Evolutionary conservation across 1,140 invertebrate genomes (phyloP).

Genomic region (Prorops nasuta): DNA sequence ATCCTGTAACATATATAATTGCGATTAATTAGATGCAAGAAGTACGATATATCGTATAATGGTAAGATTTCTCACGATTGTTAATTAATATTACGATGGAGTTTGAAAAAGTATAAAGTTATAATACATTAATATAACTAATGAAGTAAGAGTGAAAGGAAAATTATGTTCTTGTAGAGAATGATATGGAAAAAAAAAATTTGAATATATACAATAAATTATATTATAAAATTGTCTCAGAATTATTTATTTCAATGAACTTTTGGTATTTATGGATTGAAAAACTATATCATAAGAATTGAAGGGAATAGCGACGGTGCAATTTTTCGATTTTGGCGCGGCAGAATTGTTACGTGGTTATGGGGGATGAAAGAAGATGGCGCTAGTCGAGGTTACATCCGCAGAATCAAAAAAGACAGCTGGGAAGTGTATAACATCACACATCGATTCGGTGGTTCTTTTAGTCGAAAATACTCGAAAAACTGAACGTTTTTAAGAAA

Average conservation of each 20-base stretch:
- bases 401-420: constrained; percentile 52
- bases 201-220: constrained; percentile 31
- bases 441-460: constrained; percentile 45
- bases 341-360: too few species aligned
- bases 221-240: constrained; percentile 22
- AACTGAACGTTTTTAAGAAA: too few species aligned
- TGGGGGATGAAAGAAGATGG: too few species aligned
- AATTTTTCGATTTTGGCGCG: too few species aligned
- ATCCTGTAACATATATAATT: too few species aligned
- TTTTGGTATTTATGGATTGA: too few species aligned
- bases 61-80: too few species aligned
- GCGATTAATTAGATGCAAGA: too few species aligned
- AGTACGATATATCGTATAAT: too few species aligned
- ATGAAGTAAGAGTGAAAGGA: constrained; percentile 17
- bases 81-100: constrained; percentile 14
- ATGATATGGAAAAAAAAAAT: constrained; percentile 25
- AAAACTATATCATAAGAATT: too few species aligned
- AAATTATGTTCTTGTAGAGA: constrained; percentile 29
- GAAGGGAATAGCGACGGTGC: too few species aligned
- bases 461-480: constrained; percentile 32
- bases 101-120: constrained; percentile 14
- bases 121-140: constrained; percentile 25
- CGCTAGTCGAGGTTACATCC: constrained; percentile 28
- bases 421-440: constrained; percentile 45
- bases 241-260: too few species aligned